These are phyloP conservation scores for Brachionus manjavacas DNA, from an alignment of 1,140 invertebrate species.

Conservation along the genomic window DNA sequence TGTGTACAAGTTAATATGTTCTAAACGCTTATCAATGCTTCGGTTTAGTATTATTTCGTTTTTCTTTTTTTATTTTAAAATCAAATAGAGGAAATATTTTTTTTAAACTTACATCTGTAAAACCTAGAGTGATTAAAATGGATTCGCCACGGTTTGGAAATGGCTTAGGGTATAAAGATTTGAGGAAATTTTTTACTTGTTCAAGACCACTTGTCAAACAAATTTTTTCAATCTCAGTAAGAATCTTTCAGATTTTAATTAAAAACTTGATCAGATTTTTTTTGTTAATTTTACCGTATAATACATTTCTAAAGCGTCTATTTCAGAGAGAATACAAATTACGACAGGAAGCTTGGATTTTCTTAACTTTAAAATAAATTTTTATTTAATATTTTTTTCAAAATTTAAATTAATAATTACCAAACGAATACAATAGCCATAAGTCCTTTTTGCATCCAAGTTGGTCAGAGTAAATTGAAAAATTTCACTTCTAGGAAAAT, in stretches of 20 bases:
- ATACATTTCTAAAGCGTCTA: slow-evolving; percentile 41
- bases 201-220: neutral
- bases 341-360: slow-evolving; percentile 23
- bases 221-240: neutral
- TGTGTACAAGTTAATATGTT: slow-evolving; percentile 27
- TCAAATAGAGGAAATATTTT: neutral
- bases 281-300: neutral
- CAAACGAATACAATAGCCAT: slow-evolving; percentile 40
- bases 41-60: slow-evolving; percentile 12
- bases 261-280: neutral
- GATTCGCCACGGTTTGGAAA: slow-evolving; percentile 27
- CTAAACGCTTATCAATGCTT: neutral
- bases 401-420: neutral
- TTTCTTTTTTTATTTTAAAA: neutral
- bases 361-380: neutral
- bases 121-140: neutral
- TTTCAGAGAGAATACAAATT: slow-evolving; percentile 30
- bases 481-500: slow-evolving; percentile 13
- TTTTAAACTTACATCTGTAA: neutral
- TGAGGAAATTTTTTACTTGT: slow-evolving; percentile 2
- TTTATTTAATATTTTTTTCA: neutral
- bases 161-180: neutral
- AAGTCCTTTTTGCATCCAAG: slow-evolving; percentile 11
- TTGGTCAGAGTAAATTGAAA: slow-evolving; percentile 42
- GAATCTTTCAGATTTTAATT: neutral